Conservation (phyloP, 2,888 invertebrate genomes). For the Hoplodrina ambigua region DNA sequence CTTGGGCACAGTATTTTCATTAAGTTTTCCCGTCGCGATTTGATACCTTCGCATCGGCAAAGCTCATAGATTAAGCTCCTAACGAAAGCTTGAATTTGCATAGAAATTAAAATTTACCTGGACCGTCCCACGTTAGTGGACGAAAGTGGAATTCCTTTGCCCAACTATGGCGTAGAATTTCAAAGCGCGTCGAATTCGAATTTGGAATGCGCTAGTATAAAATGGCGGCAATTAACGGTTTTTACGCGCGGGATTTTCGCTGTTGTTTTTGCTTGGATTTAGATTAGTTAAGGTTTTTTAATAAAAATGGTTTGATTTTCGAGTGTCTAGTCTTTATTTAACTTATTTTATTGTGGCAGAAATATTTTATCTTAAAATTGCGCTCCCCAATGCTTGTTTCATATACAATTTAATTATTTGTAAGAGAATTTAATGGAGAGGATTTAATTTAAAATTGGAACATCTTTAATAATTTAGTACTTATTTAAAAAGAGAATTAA, state of each 20-base stretch:
- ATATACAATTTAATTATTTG: no score
- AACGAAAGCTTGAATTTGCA: conserved; percentile 89
- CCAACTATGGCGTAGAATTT: conserved; percentile 75
- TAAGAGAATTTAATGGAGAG: no score
- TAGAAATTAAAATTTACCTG: conserved; percentile 90
- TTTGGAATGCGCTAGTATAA: conserved; percentile 69
- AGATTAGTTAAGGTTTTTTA: neutral
- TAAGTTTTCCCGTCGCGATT: conserved; percentile 85
- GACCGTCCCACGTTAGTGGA: conserved; percentile 81
- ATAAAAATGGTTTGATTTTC: neutral
- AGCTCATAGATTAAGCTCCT: conserved; percentile 86
- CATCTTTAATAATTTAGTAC: no score
- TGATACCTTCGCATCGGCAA: conserved; percentile 81
- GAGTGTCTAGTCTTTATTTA: neutral
- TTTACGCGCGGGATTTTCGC: conserved; percentile 37
- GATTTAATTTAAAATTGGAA: no score
- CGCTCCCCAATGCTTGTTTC: no score
- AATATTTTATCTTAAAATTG: no score
- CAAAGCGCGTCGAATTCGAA: conserved; percentile 74
- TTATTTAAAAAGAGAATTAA: neutral
- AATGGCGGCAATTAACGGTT: conserved; percentile 63
- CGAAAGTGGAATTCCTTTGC: conserved; percentile 83
- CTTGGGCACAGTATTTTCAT: conserved; percentile 81
- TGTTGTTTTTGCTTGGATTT: conserved; percentile 27
- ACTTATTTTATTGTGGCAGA: neutral